Evolutionary conservation across 1,140 invertebrate genomes (phyloP).

Genomic region (Sesamia nonagrioides): DNA sequence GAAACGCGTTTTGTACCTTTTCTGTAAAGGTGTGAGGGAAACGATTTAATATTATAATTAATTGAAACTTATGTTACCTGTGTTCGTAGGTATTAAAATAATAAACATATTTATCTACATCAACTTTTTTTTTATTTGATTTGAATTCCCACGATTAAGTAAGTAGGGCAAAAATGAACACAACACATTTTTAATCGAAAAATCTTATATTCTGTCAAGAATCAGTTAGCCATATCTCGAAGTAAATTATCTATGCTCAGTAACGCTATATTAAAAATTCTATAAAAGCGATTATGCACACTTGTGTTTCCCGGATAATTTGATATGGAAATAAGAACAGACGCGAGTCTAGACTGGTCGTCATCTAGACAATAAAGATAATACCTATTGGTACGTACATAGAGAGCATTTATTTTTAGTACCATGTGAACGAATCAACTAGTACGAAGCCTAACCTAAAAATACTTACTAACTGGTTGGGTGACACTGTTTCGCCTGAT

Average conservation of each 20-base stretch:
- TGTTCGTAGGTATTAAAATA: not conserved
- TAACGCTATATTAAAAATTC: conserved; percentile 27
- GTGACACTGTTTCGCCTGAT: conserved; percentile 3
- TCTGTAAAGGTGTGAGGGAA: conserved; percentile 13
- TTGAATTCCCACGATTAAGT: conserved; percentile 8
- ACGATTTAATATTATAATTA: conserved; percentile 43
- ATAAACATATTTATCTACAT: conserved; percentile 11
- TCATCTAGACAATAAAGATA: conserved; percentile 62
- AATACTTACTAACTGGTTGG: conserved; percentile 1
- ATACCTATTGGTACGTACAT: conserved; percentile 54
- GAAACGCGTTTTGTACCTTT: conserved; percentile 21
- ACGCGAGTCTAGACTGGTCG: conserved; percentile 60
- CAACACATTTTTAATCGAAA: conserved; percentile 8
- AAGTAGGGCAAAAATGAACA: conserved; percentile 3
- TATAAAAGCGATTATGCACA: conserved; percentile 39
- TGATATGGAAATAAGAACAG: conserved; percentile 42
- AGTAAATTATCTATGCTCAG: conserved; percentile 31
- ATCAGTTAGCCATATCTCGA: not conserved
- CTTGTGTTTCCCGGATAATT: conserved; percentile 47
- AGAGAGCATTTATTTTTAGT: conserved; percentile 65
- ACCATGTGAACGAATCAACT: conserved; percentile 64
- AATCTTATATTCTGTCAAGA: conserved; percentile 5
- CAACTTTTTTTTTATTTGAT: conserved; percentile 20
- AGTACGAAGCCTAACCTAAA: conserved; percentile 36
- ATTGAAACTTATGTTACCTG: conserved; percentile 44